Percentiles rank a stretch among this genome's conserved stretches.
These are phyloP conservation scores for Prosopocoilus inquinatus DNA, from an alignment of 2,888 invertebrate genomes.

Conservation along the genomic window DNA sequence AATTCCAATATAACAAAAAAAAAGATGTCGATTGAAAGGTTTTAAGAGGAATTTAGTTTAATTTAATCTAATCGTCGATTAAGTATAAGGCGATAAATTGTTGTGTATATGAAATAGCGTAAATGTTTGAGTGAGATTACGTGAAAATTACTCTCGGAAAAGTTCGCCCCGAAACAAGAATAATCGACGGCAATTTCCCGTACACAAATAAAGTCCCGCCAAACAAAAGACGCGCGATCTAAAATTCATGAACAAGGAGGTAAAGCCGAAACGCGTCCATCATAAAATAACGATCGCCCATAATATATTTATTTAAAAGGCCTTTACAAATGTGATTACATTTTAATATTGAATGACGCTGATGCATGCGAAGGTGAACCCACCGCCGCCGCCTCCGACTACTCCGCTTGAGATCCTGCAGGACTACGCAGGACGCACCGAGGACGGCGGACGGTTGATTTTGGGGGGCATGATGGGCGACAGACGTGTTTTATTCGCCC, in stretches of 20 bases:
- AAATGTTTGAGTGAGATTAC: too few relatives aligned
- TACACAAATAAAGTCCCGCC: background rate
- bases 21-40: too few relatives aligned
- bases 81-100: too few relatives aligned
- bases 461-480: constrained; percentile 9
- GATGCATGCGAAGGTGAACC: constrained; percentile 40
- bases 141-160: too few relatives aligned
- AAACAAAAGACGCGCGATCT: constrained; percentile 8
- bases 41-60: too few relatives aligned
- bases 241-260: constrained; percentile 9
- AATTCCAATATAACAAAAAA: too few relatives aligned
- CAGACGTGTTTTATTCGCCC: constrained; percentile 32
- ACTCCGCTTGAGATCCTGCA: constrained; percentile 21
- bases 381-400: constrained; percentile 37
- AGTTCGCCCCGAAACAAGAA: too few relatives aligned
- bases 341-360: constrained; percentile 46
- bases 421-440: too few relatives aligned
- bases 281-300: constrained; percentile 34
- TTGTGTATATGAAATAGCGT: too few relatives aligned
- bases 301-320: constrained; percentile 35
- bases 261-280: constrained; percentile 33
- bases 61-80: too few relatives aligned
- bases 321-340: constrained; percentile 48
- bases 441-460: constrained; percentile 20
- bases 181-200: too few relatives aligned